Base-by-base conservation (phyloP, 2,113 vertebrate species). In the Entelurus aequoreus region DNA sequence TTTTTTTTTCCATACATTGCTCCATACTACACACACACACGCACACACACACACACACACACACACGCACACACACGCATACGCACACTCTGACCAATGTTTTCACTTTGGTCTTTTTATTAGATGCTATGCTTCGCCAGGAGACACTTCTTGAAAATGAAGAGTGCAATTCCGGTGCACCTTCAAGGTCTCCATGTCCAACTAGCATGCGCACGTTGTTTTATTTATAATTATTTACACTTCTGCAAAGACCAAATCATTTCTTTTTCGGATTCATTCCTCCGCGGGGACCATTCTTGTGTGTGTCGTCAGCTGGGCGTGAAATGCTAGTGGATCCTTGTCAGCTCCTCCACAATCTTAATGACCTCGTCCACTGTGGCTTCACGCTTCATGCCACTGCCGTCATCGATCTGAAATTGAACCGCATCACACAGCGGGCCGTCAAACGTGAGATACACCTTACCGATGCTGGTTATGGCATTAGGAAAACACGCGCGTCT, bases 301-400 rank as follows among this genome's bases (percentile, higher is more conserved):
- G 47, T 51, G 28, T 1, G 35, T 60, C 54, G 35, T 60, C 54
- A 5, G 62, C 6, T 0, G 64, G 69, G 59, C 8, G 16, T 57
- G 40, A 57, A 42, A 9, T 48, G 82, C 91, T 95, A 99, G 85
- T 99, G 97, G 91, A 99, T 99, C 85, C 97, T 92, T 37, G 97
- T 99, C 71, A 99, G 91, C 84, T 99, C 96, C 84, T 99, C 97
- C 74, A 99, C 97, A 0, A 98, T 95, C 88, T 98, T 99, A 69
- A 99, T 98, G 61, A 99, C 91, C 87, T 99, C 97, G 0, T 98
- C 97, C 46, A 98, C 95, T 0, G 95, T 97, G 67, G 97, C 95
- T 68, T 98, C 96, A 9, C 96, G 92, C 84, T 98, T 99, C 97
- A 99, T 98, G 6, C 96, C 97, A 1, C 95, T 98, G 81, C 97